phyloP scores from a whole-genome alignment of 2,797 vertebrate species.

The Amblyraja radiata region DNA sequence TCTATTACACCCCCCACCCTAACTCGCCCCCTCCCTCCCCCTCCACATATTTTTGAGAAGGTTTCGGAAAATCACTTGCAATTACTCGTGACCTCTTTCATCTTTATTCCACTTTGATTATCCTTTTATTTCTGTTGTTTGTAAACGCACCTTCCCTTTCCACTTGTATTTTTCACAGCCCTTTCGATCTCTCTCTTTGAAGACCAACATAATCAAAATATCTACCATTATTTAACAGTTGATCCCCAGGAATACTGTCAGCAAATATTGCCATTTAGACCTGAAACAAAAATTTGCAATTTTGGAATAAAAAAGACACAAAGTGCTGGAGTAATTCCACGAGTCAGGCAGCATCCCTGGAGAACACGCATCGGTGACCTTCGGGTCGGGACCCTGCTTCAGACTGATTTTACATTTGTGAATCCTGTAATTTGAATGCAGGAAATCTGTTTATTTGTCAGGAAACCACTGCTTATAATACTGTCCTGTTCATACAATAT shows the following conservation, averaged over 20 bases:
- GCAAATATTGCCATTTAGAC: not conserved
- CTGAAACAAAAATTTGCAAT: not conserved
- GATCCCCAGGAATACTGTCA: not conserved
- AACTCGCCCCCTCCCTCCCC: not conserved
- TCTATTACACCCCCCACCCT: not conserved
- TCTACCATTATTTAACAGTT: not conserved
- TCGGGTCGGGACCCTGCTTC: no score
- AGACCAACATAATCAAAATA: not conserved
- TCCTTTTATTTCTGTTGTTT: not conserved
- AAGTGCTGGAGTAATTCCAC: no score
- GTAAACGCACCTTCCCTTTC: not conserved
- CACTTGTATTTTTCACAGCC: not conserved
- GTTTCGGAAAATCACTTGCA: not conserved
- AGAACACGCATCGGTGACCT: no score
- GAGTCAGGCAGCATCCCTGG: no score
- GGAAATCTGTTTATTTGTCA: not conserved
- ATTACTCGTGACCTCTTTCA: not conserved
- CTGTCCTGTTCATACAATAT: not conserved
- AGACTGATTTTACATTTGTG: not conserved
- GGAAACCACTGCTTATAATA: not conserved
- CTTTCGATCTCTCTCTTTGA: not conserved
- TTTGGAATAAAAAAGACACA: not conserved
- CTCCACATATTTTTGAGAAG: not conserved
- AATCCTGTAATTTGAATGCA: not conserved
- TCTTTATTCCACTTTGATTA: not conserved